A percentile compares a stretch with the other conserved stretches of the same genome.
phyloP scores from a whole-genome alignment of 2,888 invertebrate species.

The Pseudeuparius sepicola region DNA sequence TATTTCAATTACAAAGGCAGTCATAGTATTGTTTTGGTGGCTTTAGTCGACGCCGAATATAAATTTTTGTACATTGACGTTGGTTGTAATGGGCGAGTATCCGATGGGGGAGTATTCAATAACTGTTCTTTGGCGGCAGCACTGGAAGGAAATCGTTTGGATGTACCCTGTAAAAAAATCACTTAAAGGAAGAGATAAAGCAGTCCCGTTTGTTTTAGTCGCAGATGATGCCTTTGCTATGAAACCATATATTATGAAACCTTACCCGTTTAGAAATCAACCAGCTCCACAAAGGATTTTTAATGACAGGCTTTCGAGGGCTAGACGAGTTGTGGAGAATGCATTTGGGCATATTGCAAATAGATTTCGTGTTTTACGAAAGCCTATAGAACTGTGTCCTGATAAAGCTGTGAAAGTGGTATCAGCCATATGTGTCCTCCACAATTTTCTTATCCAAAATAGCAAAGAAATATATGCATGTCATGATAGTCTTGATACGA shows the following conservation, averaged over 20 bases:
- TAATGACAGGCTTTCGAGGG: conserved; percentile 19
- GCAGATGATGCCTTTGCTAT: conserved; percentile 26
- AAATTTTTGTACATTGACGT: conserved; percentile 17
- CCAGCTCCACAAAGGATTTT: conserved; percentile 17
- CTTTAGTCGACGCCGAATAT: conserved; percentile 12
- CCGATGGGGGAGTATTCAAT: conserved; percentile 19
- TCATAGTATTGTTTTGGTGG: conserved; percentile 12
- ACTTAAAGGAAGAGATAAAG: conserved; percentile 14
- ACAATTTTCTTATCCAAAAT: conserved; percentile 6
- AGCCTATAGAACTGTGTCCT: too few species aligned
- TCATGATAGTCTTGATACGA: too few species aligned
- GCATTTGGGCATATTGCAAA: conserved; percentile 17
- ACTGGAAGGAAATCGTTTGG: conserved; percentile 16
- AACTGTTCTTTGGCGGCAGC: conserved; percentile 17
- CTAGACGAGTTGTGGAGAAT: conserved; percentile 18
- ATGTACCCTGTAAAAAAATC: conserved; percentile 20
- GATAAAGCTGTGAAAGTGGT: too few species aligned
- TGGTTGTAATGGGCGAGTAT: conserved; percentile 20
- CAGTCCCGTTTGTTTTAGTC: conserved; percentile 22
- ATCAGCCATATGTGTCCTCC: conserved; percentile 4
- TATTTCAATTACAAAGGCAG: conserved; percentile 11
- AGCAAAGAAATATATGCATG: too few species aligned
- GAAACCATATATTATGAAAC: conserved; percentile 18
- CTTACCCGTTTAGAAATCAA: conserved; percentile 13
- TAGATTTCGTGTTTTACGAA: conserved; percentile 23